A percentile compares a stretch with the other conserved stretches of the same genome.
Conservation (phyloP, 2,113 vertebrate species). For the Axis porcinus region DNA sequence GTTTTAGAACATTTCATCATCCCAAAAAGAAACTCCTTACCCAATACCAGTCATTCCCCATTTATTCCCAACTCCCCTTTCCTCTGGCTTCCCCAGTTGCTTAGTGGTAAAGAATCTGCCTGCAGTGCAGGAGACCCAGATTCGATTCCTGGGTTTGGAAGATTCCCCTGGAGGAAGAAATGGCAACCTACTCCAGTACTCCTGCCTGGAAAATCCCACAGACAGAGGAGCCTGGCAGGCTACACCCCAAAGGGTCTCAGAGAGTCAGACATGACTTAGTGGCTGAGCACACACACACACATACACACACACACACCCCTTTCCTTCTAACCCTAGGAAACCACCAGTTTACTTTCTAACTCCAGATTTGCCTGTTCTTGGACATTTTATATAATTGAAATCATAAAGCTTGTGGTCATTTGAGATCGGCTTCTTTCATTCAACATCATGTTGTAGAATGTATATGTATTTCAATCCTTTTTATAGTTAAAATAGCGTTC, state of each 20-base stretch:
- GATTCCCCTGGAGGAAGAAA: neutral
- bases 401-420: neutral
- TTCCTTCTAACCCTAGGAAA: neutral
- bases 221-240: neutral
- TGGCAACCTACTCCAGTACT: neutral
- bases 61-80: neutral
- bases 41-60: neutral
- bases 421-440: neutral
- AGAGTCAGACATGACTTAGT: neutral
- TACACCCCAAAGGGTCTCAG: neutral
- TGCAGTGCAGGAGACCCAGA: neutral
- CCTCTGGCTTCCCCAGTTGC: neutral
- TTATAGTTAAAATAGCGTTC: neutral
- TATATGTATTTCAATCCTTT: neutral
- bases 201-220: neutral
- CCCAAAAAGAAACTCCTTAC: neutral
- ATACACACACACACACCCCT: neutral
- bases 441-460: neutral
- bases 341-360: neutral
- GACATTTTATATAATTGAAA: neutral
- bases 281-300: neutral
- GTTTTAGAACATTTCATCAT: neutral
- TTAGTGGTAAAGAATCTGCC: neutral
- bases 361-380: neutral
- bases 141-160: neutral